Percentiles rank a stretch among this genome's conserved stretches.
Evolutionary conservation across 2,888 invertebrate genomes (phyloP).

Genomic region (Linnaemya vulpina): DNA sequence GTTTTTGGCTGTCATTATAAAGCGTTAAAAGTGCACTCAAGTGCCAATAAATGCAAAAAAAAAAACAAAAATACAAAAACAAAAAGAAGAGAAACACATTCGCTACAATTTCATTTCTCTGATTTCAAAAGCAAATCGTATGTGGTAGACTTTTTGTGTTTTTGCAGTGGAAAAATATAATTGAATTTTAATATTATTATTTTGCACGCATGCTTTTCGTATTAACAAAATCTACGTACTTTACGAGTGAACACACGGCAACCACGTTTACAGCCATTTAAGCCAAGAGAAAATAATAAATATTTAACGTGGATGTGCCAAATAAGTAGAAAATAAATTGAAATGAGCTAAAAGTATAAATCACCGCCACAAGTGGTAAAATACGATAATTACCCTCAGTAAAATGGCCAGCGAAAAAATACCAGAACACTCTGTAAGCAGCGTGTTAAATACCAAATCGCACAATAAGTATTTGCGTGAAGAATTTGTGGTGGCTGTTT

Average conservation of each 20-base stretch:
- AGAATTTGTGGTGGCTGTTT: conserved; percentile 24
- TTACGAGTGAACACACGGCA: conserved; percentile 7
- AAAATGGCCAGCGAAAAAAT: conserved; percentile 48
- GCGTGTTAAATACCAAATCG: conserved; percentile 5
- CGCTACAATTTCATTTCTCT: conserved; percentile 47
- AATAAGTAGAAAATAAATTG: conserved; percentile 59
- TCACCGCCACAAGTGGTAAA: conserved; percentile 71
- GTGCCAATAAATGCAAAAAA: conserved; percentile 56
- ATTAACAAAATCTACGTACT: conserved; percentile 13
- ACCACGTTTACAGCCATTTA: conserved; percentile 34
- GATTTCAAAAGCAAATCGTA: conserved; percentile 39
- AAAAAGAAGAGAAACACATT: background rate
- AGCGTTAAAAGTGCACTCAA: conserved; percentile 55
- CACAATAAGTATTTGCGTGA: conserved; percentile 30
- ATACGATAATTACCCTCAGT: conserved; percentile 70
- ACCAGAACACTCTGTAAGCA: conserved; percentile 25
- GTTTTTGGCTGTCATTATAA: conserved; percentile 50
- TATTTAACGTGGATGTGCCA: conserved; percentile 57
- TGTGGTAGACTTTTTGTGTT: background rate
- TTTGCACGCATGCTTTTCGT: conserved; percentile 65
- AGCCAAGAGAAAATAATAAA: conserved; percentile 49
- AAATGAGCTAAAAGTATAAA: conserved; percentile 58
- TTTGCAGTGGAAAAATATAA: conserved; percentile 49
- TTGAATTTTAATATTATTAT: conserved; percentile 71
- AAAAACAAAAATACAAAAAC: conserved; percentile 2